Base-by-base conservation (phyloP, 2,113 vertebrate species). In the Pionites leucogaster region DNA sequence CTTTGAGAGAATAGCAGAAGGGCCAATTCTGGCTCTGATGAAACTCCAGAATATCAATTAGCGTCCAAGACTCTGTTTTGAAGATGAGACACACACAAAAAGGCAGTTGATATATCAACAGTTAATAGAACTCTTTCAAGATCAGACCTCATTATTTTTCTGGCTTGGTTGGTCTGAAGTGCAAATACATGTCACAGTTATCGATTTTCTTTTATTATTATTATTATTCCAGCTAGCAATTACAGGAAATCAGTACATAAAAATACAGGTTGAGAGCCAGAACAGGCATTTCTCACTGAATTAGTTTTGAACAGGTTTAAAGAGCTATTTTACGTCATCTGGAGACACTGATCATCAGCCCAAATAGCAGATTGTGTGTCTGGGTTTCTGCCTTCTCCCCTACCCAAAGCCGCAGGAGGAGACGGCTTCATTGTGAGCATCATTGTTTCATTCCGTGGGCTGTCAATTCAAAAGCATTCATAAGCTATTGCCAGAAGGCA, bases 241-340 rank as follows among this genome's bases (percentile, higher is more conserved):
- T 97, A 92, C 82, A 95, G 90, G 90, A 96, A 96, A 90, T 96
- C 82, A 94, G 94, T 90, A 93, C 80, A 68, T 95, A 96, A 96
- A 95, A 92, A 83, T 93, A 81, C 0, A 0, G 7, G 14, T 90
- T 92, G 90, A 81, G 71, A 96, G 79, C 85, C 96, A 96, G 88
- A 92, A 88, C 55, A 90, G 82, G 28, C 88, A 83, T 93, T 94
- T 96, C 71, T 95, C 92, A 74, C 82, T 77, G 85, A 96, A 92
- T 95, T 90, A 93, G 50, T 87, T 93, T 94, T 83, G 77, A 94
- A 81, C 86, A 88, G 33, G 80, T 95, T 86, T 80, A 46, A 77
- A 92, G 74, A 91, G 91, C 89, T 92, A 9, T 85, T 52, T 69
- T 80, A 27, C 0, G 3, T 63, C 49, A 79, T 59, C 71, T 80